Percentiles rank a stretch among this genome's conserved stretches.
Conservation (phyloP, 2,797 vertebrate species). For the Siniperca undulata region DNA sequence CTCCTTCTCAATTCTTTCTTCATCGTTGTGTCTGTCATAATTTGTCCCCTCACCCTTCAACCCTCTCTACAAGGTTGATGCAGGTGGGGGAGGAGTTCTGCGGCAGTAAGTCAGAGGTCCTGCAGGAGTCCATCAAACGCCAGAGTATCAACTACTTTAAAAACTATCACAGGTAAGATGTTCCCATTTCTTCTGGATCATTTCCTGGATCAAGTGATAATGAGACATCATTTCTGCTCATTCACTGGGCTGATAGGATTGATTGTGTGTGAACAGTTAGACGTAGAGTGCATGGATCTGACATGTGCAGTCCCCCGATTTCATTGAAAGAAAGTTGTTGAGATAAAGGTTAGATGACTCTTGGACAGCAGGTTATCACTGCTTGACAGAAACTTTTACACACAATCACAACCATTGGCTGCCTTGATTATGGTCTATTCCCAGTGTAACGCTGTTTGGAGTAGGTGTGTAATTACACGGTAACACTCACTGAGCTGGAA, state of each 20-base stretch:
- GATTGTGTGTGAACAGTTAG: background rate
- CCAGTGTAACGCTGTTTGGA: constrained; percentile 17
- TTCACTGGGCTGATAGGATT: background rate
- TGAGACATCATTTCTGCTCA: background rate
- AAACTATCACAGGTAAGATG: constrained; percentile 96
- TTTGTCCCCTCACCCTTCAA: background rate
- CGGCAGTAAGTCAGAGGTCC: constrained; percentile 96
- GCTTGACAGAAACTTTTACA: constrained; percentile 26
- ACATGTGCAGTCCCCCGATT: background rate
- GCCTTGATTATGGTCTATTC: constrained; percentile 11
- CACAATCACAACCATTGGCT: constrained; percentile 5
- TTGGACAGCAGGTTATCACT: constrained; percentile 10
- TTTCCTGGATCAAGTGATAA: background rate
- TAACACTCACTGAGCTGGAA: constrained; percentile 51
- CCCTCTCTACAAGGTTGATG: constrained; percentile 88
- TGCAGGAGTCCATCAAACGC: constrained; percentile 97
- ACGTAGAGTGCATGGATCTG: background rate
- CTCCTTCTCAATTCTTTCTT: background rate
- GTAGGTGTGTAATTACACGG: constrained; percentile 48
- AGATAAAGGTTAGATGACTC: background rate
- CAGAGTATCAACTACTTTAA: constrained; percentile 99
- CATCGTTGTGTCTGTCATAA: background rate
- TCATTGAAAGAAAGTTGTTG: background rate
- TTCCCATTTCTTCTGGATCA: background rate
- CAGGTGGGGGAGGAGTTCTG: constrained; percentile 99